phyloP scores from a whole-genome alignment of 2,888 invertebrate species.

The Julus scanicus region DNA sequence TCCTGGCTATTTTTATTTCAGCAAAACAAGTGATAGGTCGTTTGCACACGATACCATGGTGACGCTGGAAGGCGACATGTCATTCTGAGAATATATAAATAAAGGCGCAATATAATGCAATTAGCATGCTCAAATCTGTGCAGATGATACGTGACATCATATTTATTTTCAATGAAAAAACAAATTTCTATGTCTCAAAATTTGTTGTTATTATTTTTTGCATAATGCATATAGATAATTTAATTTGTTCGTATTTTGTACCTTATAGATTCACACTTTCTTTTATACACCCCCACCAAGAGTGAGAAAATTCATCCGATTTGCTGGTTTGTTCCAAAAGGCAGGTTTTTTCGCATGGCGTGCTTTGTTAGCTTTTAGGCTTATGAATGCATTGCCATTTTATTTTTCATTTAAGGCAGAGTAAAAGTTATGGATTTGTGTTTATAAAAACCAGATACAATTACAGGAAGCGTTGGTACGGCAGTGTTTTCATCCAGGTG shows the following conservation, averaged over 20 bases:
- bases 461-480: constrained; percentile 66
- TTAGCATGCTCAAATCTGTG: too few relatives aligned
- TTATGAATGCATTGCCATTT: constrained; percentile 39
- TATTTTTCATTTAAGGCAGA: constrained; percentile 22
- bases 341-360: constrained; percentile 10
- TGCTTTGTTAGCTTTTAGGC: constrained; percentile 32
- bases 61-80: too few relatives aligned
- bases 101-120: too few relatives aligned
- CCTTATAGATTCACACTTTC: not conserved
- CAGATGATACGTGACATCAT: too few relatives aligned
- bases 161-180: too few relatives aligned
- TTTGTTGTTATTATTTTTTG: too few relatives aligned
- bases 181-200: too few relatives aligned
- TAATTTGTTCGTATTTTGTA: not conserved
- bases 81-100: too few relatives aligned
- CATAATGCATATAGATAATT: not conserved
- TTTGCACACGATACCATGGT: not conserved
- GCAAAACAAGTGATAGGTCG: not conserved
- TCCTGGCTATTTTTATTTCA: constrained; percentile 17
- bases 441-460: constrained; percentile 48
- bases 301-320: constrained; percentile 4
- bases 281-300: not conserved
- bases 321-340: constrained; percentile 26
- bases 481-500: constrained; percentile 93
- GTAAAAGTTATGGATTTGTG: constrained; percentile 39